Base-by-base conservation (phyloP, 23 tunicate genomes). In the Clavelina lepadiformis region DNA sequence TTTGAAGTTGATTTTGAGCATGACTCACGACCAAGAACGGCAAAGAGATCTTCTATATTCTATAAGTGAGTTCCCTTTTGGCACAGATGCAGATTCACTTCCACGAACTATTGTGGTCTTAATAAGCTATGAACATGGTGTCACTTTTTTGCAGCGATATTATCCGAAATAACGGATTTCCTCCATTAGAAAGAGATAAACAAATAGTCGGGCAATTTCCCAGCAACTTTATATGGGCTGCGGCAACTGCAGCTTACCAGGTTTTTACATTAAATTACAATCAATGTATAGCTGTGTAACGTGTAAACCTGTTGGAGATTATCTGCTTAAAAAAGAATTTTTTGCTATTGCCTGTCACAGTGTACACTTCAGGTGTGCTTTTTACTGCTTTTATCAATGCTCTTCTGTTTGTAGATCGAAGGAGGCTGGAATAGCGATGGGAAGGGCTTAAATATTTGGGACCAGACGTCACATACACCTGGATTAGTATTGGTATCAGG, bases 161-260 rank as follows among this genome's bases (percentile, higher is more conserved):
- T 21, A 93, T 93, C 28, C 82, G 82, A 51, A 63, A 84, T 53
- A 93, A 93, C 44, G 98, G 98, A 1, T 93, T 84, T 56, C 94
- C 92, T 24, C 27, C 78, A 3, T 56, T 72, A 28, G 77, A 77
- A 52, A 69, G 92, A 68, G 92, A 93, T 67, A 66, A 61, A 41
- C 64, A 76, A 38, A 55, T 79, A 30, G 61, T 38, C 22, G 96
- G 86, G 30, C 50, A 79, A 20, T 87, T 87, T 67, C 96, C 96
- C 5, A 67, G 61, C 1, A 61, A 74, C 41, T 87, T 87, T 59
- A 87, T 87, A 18, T 87, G 96, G 96, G 86, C 96, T 23, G 76
- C 58, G 5, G 96, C 96, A 2, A 87, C 96, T 13, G 73, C 96
- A 28, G 68, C 86, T 21, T 87, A 87, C 47, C 96, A 87, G 68